A percentile compares a stretch with the other conserved stretches of the same genome.
Evolutionary conservation across 2,888 invertebrate genomes (phyloP).

Genomic region (Orthosia gothica): DNA sequence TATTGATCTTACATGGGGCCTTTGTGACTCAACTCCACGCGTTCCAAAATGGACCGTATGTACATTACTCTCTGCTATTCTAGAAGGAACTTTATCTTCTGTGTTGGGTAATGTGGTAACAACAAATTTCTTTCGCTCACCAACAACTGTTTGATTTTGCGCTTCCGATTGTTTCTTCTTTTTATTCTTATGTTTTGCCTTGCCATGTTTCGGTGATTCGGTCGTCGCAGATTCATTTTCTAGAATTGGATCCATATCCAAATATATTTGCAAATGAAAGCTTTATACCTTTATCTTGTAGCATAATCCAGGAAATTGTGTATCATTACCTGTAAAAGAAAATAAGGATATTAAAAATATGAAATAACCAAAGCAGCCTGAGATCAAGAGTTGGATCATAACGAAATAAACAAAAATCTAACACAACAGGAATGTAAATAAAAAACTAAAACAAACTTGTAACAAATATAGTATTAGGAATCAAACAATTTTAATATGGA

Average conservation of each 20-base stretch:
- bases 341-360: constrained; percentile 55
- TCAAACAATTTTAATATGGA: too few relatives aligned
- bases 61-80: constrained; percentile 83
- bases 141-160: constrained; percentile 86
- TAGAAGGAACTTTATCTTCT: constrained; percentile 82
- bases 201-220: constrained; percentile 85
- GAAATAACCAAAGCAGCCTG: not conserved
- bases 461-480: not conserved
- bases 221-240: constrained; percentile 88
- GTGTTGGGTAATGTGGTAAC: constrained; percentile 85
- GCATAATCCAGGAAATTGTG: constrained; percentile 79
- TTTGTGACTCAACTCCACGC: constrained; percentile 87
- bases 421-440: not conserved
- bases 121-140: constrained; percentile 86
- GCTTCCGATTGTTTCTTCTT: constrained; percentile 83
- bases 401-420: not conserved
- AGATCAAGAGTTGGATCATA: not conserved
- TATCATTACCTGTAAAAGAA: constrained; percentile 82
- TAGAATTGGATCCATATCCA: constrained; percentile 89
- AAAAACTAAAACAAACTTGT: not conserved
- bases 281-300: constrained; percentile 79
- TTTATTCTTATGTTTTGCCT: constrained; percentile 86
- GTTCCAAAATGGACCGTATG: constrained; percentile 90
- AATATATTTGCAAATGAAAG: constrained; percentile 70
- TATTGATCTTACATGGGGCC: constrained; percentile 87